A percentile compares a stretch with the other conserved stretches of the same genome.
Evolutionary conservation across 2,113 vertebrate species (phyloP).

Genomic region (Malurus alboscapulatus): DNA sequence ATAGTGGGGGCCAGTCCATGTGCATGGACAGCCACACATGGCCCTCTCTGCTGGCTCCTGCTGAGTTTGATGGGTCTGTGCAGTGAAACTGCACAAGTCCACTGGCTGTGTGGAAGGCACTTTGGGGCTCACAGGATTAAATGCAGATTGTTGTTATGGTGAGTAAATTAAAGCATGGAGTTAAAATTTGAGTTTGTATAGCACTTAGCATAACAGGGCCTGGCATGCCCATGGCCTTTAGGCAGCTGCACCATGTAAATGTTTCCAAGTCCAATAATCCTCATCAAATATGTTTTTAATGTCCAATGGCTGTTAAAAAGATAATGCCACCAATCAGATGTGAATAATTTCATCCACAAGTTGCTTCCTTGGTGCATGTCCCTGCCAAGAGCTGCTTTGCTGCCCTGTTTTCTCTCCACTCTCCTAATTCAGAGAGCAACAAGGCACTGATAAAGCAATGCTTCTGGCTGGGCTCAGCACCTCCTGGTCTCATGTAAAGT

Average conservation of each 20-base stretch:
- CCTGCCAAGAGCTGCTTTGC: not conserved
- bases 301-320: not conserved
- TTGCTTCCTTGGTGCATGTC: not conserved
- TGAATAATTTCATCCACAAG: not conserved
- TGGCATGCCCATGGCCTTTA: not conserved
- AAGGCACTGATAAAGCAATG: not conserved
- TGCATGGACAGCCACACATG: not conserved
- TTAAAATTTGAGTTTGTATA: constrained; percentile 30
- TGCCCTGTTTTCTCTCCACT: not conserved
- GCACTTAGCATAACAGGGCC: not conserved
- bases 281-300: constrained; percentile 6
- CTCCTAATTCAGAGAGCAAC: not conserved
- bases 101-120: not conserved
- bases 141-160: not conserved
- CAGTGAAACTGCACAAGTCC: not conserved
- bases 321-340: not conserved
- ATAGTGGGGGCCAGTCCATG: not conserved
- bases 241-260: not conserved
- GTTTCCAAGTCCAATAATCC: constrained; percentile 21
- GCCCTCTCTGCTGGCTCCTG: not conserved
- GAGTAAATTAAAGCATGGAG: constrained; percentile 39
- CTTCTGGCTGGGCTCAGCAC: not conserved
- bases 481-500: not conserved
- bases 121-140: constrained; percentile 11
- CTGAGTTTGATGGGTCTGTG: not conserved